Conservation (phyloP, 1,140 invertebrate species). For the Sinella curviseta region DNA sequence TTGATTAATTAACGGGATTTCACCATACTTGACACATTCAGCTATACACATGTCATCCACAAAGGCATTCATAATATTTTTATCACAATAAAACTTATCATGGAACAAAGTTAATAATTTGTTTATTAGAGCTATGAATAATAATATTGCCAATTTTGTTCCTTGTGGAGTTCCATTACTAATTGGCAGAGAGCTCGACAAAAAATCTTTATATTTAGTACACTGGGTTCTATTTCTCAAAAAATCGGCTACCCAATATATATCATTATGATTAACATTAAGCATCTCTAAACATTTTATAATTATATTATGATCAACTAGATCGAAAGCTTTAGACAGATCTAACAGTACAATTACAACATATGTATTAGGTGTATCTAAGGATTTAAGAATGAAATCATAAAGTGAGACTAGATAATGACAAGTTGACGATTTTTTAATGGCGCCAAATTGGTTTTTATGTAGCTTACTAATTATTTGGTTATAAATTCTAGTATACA, state of each 20-base stretch:
- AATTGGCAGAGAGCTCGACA: not conserved
- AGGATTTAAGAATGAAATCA: no score
- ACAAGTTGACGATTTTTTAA: no score
- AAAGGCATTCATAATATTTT: not conserved
- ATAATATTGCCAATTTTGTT: conserved; percentile 22
- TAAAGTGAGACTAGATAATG: no score
- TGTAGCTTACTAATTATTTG: conserved; percentile 7
- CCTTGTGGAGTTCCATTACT: conserved; percentile 21
- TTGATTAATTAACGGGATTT: no score
- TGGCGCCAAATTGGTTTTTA: no score
- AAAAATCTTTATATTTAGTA: not conserved
- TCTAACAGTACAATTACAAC: no score
- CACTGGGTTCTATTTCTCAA: conserved; percentile 13
- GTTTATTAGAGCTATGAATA: not conserved
- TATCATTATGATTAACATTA: not conserved
- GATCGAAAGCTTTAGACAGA: conserved; percentile 30
- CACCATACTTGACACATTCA: no score
- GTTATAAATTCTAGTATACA: conserved; percentile 28
- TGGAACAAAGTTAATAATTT: not conserved
- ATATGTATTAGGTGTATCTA: no score
- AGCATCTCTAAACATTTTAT: not conserved
- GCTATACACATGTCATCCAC: no score
- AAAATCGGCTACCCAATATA: no score
- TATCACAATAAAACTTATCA: not conserved
- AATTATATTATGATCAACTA: conserved; percentile 26